A percentile compares a stretch with the other conserved stretches of the same genome.
Evolutionary conservation across 92 coral and sea anemone genomes (phyloP).

Genomic region (Siderastrea radians): DNA sequence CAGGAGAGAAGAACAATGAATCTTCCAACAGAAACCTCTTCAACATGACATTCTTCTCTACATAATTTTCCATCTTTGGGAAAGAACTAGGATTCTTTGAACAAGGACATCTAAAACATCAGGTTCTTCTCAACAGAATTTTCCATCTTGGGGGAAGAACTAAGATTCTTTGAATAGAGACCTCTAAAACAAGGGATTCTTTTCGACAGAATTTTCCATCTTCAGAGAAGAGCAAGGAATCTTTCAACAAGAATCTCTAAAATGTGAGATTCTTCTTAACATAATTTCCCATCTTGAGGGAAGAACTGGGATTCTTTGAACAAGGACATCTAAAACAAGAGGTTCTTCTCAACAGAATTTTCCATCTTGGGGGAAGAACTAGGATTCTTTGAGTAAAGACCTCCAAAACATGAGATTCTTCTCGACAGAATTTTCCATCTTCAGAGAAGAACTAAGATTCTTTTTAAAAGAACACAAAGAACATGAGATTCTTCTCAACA

Average conservation of each 20-base stretch:
- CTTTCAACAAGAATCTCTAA: neutral
- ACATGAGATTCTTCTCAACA: neutral
- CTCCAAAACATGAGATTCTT: too few species aligned
- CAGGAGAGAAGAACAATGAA: neutral
- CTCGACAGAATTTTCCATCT: neutral
- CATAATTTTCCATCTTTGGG: neutral
- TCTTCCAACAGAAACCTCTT: neutral
- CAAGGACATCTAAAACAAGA: too few species aligned
- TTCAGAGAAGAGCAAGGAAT: neutral
- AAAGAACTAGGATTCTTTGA: slow-evolving; percentile 1
- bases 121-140: too few species aligned
- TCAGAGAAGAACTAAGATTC: neutral
- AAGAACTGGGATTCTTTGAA: neutral
- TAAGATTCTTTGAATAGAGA: neutral
- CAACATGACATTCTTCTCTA: neutral
- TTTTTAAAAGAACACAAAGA: neutral
- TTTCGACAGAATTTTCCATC: neutral
- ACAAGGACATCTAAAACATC: too few species aligned
- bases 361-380: neutral
- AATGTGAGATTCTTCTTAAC: neutral
- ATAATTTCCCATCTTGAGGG: neutral
- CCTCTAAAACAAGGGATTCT: too few species aligned
- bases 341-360: neutral
- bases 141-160: neutral
- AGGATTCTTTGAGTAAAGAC: neutral